phyloP scores from a whole-genome alignment of 1,140 invertebrate genomes.

The Lepidurus couesii region DNA sequence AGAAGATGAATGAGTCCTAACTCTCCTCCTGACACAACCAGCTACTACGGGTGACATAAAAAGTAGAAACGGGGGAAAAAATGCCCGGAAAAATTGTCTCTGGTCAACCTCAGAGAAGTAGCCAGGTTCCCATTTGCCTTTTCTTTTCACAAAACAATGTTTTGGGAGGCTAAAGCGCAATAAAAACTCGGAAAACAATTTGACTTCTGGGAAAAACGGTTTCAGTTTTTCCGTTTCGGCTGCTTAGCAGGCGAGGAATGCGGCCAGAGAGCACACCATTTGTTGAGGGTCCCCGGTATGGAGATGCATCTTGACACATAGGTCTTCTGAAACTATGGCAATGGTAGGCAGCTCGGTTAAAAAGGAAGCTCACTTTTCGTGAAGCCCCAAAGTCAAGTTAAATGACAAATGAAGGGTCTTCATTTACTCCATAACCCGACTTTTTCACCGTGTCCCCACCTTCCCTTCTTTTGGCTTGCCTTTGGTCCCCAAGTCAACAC shows the following conservation, averaged over 20 bases:
- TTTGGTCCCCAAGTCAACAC: neutral
- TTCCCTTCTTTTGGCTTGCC: neutral
- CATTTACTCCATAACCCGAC: slow-evolving; percentile 1
- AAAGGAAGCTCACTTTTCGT: neutral
- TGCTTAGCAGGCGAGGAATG: neutral
- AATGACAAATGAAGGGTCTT: slow-evolving; percentile 9
- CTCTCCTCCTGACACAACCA: neutral
- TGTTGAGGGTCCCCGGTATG: neutral
- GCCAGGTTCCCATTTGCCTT: neutral
- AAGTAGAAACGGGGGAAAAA: neutral
- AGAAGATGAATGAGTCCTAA: slow-evolving; percentile 11
- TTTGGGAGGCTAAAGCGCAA: slow-evolving; percentile 10
- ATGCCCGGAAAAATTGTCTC: neutral
- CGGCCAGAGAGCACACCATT: slow-evolving; percentile 6
- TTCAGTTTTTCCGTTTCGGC: neutral
- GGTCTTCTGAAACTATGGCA: neutral
- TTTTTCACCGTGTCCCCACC: neutral
- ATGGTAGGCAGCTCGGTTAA: neutral
- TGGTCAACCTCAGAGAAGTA: neutral
- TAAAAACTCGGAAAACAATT: neutral
- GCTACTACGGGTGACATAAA: neutral
- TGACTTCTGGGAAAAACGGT: slow-evolving; percentile 11
- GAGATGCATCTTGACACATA: neutral
- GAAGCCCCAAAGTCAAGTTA: neutral
- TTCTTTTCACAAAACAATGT: neutral